Evolutionary conservation across 2,888 invertebrate genomes (phyloP).

Genomic region (Miltochrista miniata): DNA sequence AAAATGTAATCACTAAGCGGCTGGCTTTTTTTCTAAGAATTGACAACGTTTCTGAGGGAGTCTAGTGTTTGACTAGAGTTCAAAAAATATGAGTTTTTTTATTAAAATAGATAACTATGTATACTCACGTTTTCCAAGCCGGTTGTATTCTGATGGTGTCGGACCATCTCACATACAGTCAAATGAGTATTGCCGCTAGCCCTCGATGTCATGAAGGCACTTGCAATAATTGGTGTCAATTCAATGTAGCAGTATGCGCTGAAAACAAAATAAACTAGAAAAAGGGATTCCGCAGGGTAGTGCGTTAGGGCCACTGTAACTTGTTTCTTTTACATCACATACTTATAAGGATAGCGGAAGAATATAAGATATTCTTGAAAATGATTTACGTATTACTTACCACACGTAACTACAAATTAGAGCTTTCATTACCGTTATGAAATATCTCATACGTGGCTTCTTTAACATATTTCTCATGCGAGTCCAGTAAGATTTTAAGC

Average conservation of each 20-base stretch:
- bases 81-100: no score
- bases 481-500: constrained; percentile 1
- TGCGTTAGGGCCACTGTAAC: no score
- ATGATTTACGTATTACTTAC: no score
- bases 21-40: no score
- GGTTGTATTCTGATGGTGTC: constrained; percentile 1
- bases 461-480: not conserved
- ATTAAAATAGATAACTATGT: no score
- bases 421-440: not conserved
- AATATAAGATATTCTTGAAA: no score
- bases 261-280: not conserved
- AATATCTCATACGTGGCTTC: not conserved
- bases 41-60: no score
- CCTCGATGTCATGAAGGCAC: not conserved
- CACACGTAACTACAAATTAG: not conserved
- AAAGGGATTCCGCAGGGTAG: no score
- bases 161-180: constrained; percentile 2
- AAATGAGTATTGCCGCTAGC: not conserved
- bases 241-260: constrained; percentile 3
- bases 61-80: no score
- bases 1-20: no score
- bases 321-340: no score
- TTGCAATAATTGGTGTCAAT: not conserved
- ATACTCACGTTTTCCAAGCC: not conserved
- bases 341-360: no score